A percentile compares a stretch with the other conserved stretches of the same genome.
Conservation (phyloP, 1,140 invertebrate genomes). For the Cheumatopsyche charites region DNA sequence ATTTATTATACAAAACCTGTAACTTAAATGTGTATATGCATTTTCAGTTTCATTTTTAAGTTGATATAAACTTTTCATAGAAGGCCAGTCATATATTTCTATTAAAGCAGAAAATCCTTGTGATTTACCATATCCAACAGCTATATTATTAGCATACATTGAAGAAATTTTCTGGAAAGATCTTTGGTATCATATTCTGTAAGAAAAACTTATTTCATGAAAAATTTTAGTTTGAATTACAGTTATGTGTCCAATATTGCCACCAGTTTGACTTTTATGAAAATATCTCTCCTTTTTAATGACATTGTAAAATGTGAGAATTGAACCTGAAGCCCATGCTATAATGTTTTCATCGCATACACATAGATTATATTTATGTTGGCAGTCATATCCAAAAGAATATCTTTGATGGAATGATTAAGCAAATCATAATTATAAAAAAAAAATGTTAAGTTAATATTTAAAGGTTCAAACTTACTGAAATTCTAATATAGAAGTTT, state of each 20-base stretch:
- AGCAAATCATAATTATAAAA: no score
- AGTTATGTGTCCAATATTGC: conserved; percentile 78
- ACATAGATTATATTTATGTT: conserved; percentile 78
- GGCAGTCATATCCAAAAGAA: conserved; percentile 88
- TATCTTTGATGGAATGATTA: conserved; percentile 63
- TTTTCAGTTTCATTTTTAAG: conserved; percentile 74
- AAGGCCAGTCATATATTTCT: conserved; percentile 83
- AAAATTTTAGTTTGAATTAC: conserved; percentile 59
- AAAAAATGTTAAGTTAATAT: no score
- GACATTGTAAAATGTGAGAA: conserved; percentile 78
- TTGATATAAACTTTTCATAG: conserved; percentile 73
- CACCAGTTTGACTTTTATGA: conserved; percentile 72
- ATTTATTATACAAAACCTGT: conserved; percentile 65
- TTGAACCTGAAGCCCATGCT: conserved; percentile 80
- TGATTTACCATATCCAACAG: conserved; percentile 84
- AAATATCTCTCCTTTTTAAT: conserved; percentile 69
- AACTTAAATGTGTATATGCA: conserved; percentile 77
- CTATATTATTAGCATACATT: conserved; percentile 70
- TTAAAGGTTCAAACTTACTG: background rate
- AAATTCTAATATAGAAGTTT: background rate
- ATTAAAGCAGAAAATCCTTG: conserved; percentile 77
- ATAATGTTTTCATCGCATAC: conserved; percentile 74
- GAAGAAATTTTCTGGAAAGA: conserved; percentile 73
- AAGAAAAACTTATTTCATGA: no score
- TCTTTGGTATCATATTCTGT: background rate